Conservation (phyloP, 2,888 invertebrate genomes). For the Lampropteryx suffumata region DNA sequence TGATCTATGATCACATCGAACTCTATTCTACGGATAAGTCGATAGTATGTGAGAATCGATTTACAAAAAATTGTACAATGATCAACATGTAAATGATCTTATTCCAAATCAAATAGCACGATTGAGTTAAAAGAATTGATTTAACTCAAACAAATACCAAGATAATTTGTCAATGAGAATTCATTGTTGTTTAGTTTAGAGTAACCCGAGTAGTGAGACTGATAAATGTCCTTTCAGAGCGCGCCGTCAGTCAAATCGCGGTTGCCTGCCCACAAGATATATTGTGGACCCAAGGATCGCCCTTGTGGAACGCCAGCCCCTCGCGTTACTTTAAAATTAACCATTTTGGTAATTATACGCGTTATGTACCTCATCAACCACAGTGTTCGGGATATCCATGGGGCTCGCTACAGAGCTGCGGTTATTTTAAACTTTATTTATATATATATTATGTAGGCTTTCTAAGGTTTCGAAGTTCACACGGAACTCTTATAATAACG, state of each 20-base stretch:
- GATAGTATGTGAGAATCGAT: too few relatives aligned
- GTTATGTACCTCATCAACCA: slow-evolving; percentile 33
- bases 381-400: slow-evolving; percentile 23
- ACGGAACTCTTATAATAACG: too few relatives aligned
- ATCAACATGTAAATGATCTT: too few relatives aligned
- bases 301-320: slow-evolving; percentile 67
- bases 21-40: too few relatives aligned
- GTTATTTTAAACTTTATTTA: too few relatives aligned
- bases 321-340: slow-evolving; percentile 73
- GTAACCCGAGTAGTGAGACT: slow-evolving; percentile 79
- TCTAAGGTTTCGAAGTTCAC: too few relatives aligned
- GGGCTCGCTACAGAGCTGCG: background rate
- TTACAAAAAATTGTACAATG: too few relatives aligned
- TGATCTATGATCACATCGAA: too few relatives aligned
- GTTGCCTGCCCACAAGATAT: slow-evolving; percentile 82
- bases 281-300: slow-evolving; percentile 76
- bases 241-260: slow-evolving; percentile 82
- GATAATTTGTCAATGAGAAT: slow-evolving; percentile 82
- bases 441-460: too few relatives aligned
- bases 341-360: slow-evolving; percentile 59
- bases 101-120: too few relatives aligned
- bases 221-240: slow-evolving; percentile 82
- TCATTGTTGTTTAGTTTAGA: slow-evolving; percentile 82
- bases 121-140: slow-evolving; percentile 65
- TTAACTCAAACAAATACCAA: slow-evolving; percentile 66